These are phyloP conservation scores for Lasioglossum morio DNA, from an alignment of 2,888 invertebrate species.

Conservation along the genomic window DNA sequence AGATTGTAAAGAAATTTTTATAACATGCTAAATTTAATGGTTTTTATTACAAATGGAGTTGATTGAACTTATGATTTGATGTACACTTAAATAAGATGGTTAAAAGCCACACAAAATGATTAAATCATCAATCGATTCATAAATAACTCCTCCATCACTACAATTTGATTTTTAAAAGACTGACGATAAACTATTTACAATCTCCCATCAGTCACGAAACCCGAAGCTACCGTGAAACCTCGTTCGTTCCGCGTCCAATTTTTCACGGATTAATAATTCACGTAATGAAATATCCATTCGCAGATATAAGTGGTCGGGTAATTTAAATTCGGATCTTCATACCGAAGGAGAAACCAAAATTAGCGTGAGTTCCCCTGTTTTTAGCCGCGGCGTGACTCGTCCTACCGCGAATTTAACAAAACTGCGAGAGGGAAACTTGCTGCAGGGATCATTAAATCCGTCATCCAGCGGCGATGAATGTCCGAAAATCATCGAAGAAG, in stretches of 20 bases:
- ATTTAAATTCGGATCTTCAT: not conserved
- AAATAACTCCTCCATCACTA: not conserved
- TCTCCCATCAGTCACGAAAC: not conserved
- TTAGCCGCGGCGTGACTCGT: not conserved
- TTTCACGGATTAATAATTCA: not conserved
- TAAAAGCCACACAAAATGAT: not conserved
- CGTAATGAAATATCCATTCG: not conserved
- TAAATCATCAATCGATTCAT: not conserved
- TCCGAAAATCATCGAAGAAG: no score
- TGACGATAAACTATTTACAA: not conserved
- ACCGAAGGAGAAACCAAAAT: not conserved
- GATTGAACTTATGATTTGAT: not conserved
- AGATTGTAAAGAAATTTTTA: not conserved
- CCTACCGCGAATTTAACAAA: not conserved
- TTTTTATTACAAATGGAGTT: not conserved
- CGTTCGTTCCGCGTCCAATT: not conserved
- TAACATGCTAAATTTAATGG: not conserved
- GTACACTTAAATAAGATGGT: not conserved
- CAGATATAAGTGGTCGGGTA: not conserved
- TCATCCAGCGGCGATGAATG: not conserved
- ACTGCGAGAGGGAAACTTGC: not conserved
- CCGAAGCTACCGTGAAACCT: not conserved
- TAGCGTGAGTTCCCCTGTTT: not conserved
- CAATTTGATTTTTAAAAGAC: not conserved
- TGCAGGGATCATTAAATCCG: not conserved